Evolutionary conservation across 2,797 vertebrate species (phyloP), one percentile per base, ranked within the genome.

Genomic region (Clarias pachynema): DNA sequence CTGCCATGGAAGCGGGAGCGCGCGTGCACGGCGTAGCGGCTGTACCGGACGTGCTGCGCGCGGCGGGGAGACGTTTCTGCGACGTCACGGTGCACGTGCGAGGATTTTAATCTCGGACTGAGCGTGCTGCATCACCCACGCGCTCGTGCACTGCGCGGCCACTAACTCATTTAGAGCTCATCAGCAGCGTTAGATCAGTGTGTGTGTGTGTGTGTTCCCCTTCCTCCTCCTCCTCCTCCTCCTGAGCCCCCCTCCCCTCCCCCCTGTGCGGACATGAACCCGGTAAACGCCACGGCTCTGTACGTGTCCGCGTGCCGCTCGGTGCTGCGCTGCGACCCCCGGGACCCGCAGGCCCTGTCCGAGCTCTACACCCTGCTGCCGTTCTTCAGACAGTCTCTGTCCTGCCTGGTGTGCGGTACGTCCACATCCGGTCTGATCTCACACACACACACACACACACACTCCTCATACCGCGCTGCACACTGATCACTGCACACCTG

Each of bases 271-370:
- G 97, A 97, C 94, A 99, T 99, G 98, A 99, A 99, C 97, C 98
- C 98, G 89, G 98, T 98, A 96, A 99, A 98, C 95, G 98, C 98
- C 91, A 99, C 98, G 93, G 95, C 97, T 95, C 96, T 99, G 89
- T 99, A 97, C 96, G 96, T 99, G 94, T 98, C 98, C 91, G 97
- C 96, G 93, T 98, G 97, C 95, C 98, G 98, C 81, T 97, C 97
- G 93, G 97, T 98, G 96, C 96, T 99, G 96, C 97, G 97, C 96
- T 98, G 98, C 96, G 97, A 98, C 94, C 96, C 98, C 91, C 95
- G 96, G 94, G 98, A 99, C 93, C 97, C 97, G 89, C 96, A 97
- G 96, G 96, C 97, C 89, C 95, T 98, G 37, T 94, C 97, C 86
- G 98, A 99, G 95, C 97, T 99, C 93, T 97, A 96, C 96, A 96